Conservation (phyloP, 2,113 vertebrate genomes). For the western clawed frog (Xenopus tropicalis) region DNA sequence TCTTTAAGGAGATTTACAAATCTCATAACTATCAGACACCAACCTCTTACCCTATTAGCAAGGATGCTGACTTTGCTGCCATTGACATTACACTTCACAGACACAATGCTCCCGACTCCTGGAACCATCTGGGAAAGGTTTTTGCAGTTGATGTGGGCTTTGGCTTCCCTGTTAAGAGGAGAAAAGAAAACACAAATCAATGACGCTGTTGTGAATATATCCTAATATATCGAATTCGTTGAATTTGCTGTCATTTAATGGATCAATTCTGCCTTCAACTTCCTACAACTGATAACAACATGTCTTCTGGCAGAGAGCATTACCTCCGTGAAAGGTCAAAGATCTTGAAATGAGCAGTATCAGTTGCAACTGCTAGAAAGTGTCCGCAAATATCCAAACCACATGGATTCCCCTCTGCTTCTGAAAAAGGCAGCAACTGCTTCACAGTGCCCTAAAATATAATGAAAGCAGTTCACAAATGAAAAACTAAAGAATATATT, state of each 20-base stretch:
- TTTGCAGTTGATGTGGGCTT: slow-evolving; percentile 80
- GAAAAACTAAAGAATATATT: neutral
- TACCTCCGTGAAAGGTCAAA: slow-evolving; percentile 95
- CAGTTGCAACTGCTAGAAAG: slow-evolving; percentile 88
- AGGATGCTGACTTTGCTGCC: slow-evolving; percentile 89
- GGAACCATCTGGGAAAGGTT: slow-evolving; percentile 75
- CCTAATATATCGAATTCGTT: too few relatives aligned
- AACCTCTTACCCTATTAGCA: slow-evolving; percentile 72
- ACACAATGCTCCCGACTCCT: slow-evolving; percentile 67
- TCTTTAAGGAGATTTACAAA: too few relatives aligned
- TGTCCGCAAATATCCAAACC: slow-evolving; percentile 80
- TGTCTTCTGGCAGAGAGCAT: neutral
- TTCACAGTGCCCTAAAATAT: slow-evolving; percentile 87
- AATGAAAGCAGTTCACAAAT: neutral
- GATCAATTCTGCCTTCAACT: too few relatives aligned
- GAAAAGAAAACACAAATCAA: slow-evolving; percentile 32
- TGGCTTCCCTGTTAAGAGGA: slow-evolving; percentile 78
- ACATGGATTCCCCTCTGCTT: slow-evolving; percentile 83
- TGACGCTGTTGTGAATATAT: too few relatives aligned
- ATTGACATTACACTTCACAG: slow-evolving; percentile 80
- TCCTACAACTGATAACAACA: too few relatives aligned
- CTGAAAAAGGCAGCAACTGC: slow-evolving; percentile 84
- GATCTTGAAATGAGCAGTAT: slow-evolving; percentile 80
- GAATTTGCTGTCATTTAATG: too few relatives aligned
- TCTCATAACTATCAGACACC: too few relatives aligned